These are phyloP conservation scores for Amphiduros pacificus DNA, from an alignment of 2,888 invertebrate species.

Conservation along the genomic window DNA sequence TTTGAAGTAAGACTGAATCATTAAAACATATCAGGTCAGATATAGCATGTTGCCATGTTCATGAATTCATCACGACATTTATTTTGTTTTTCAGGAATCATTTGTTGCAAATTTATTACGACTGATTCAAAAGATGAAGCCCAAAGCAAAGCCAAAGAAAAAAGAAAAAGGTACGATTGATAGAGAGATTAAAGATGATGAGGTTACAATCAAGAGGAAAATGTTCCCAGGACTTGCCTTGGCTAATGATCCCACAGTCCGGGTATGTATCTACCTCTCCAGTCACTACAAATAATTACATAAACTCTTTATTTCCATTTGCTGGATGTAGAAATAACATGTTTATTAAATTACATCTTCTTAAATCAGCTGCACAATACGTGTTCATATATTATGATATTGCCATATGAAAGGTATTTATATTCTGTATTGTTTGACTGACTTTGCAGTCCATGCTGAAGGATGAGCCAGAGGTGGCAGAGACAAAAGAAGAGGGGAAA, in stretches of 20 bases:
- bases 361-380: too few relatives aligned
- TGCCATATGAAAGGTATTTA: too few relatives aligned
- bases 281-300: too few relatives aligned
- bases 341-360: too few relatives aligned
- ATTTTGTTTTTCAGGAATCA: slow-evolving; percentile 70
- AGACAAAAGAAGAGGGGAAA: slow-evolving; percentile 24
- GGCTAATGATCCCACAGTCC: slow-evolving; percentile 59
- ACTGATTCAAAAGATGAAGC: slow-evolving; percentile 93
- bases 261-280: slow-evolving; percentile 38
- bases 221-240: slow-evolving; percentile 59
- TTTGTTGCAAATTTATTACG: slow-evolving; percentile 89
- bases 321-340: too few relatives aligned
- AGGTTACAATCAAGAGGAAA: slow-evolving; percentile 43
- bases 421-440: too few relatives aligned
- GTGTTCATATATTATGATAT: too few relatives aligned
- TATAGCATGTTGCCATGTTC: too few relatives aligned
- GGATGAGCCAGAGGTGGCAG: slow-evolving; percentile 22
- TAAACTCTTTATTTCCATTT: too few relatives aligned
- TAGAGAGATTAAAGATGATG: slow-evolving; percentile 30
- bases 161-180: slow-evolving; percentile 35
- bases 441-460: slow-evolving; percentile 40
- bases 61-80: too few relatives aligned
- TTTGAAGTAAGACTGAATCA: too few relatives aligned
- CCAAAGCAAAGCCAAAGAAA: slow-evolving; percentile 37
- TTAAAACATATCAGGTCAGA: too few relatives aligned